Percentiles rank a stretch among this genome's conserved stretches.
Evolutionary conservation across 2,113 vertebrate species (phyloP).

Genomic region (Phalacrocorax pelagicus): DNA sequence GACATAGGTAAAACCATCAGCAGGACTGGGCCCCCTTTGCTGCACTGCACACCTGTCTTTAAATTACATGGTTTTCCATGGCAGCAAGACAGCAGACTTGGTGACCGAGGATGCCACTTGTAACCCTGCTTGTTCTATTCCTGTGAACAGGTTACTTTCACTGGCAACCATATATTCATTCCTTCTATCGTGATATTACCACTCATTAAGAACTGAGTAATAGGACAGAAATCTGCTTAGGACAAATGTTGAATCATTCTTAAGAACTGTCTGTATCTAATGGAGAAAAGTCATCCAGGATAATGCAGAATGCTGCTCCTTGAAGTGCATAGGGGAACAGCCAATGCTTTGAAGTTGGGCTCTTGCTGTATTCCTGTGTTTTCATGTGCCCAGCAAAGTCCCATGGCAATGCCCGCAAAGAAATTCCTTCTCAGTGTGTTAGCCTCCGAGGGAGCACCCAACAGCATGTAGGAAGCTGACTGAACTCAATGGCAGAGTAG

Average conservation of each 20-base stretch:
- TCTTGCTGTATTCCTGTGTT: background rate
- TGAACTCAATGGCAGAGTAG: background rate
- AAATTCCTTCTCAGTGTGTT: background rate
- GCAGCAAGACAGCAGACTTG: background rate
- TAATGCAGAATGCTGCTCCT: background rate
- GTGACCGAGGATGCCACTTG: rapidly evolving
- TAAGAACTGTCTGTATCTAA: background rate
- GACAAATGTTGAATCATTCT: background rate
- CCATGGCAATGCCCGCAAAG: background rate
- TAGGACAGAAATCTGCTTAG: background rate
- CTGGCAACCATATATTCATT: background rate
- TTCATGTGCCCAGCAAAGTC: background rate
- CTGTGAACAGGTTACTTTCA: background rate
- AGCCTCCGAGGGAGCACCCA: background rate
- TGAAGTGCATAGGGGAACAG: background rate
- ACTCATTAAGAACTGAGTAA: background rate
- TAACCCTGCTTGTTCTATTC: background rate
- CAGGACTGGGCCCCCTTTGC: background rate
- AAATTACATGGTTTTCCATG: background rate
- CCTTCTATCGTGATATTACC: background rate
- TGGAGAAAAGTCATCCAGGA: background rate
- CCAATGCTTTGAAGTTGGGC: background rate
- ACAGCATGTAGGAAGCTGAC: background rate
- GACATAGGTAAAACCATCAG: background rate
- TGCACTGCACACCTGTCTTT: background rate